phyloP scores from a whole-genome alignment of 2,888 invertebrate species.

The Amblyteles armatorius region DNA sequence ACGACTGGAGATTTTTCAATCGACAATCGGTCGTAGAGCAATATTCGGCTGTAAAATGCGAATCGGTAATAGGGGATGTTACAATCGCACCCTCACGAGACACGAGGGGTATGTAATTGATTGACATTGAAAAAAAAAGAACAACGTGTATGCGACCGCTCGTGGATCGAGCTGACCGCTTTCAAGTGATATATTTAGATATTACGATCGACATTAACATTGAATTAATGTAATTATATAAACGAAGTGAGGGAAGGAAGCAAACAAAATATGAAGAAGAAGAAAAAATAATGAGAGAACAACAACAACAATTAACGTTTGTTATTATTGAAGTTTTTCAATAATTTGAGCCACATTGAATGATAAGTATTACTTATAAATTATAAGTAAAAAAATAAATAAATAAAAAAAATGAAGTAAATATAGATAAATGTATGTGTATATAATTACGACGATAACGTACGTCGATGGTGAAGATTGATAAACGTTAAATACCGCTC shows the following conservation, averaged over 20 bases:
- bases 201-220: constrained; percentile 72
- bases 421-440: constrained; percentile 64
- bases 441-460: constrained; percentile 69
- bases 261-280: constrained; percentile 24
- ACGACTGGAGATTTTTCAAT: constrained; percentile 13
- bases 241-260: constrained; percentile 37
- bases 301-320: constrained; percentile 73
- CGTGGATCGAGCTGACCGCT: constrained; percentile 79
- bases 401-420: constrained; percentile 30
- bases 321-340: constrained; percentile 77
- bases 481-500: constrained; percentile 70
- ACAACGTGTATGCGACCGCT: constrained; percentile 75
- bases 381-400: constrained; percentile 62
- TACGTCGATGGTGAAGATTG: constrained; percentile 62
- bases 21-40: constrained; percentile 17
- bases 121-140: constrained; percentile 46
- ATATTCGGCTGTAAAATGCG: constrained; percentile 51
- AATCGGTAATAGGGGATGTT: constrained; percentile 70
- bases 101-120: constrained; percentile 61
- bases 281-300: constrained; percentile 52
- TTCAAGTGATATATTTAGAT: constrained; percentile 80
- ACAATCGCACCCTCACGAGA: constrained; percentile 66
- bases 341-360: constrained; percentile 77
- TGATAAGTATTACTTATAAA: constrained; percentile 77
- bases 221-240: constrained; percentile 61